A percentile compares a stretch with the other conserved stretches of the same genome.
phyloP scores from a whole-genome alignment of 2,113 vertebrate species.

The Sphyrna mokarran region DNA sequence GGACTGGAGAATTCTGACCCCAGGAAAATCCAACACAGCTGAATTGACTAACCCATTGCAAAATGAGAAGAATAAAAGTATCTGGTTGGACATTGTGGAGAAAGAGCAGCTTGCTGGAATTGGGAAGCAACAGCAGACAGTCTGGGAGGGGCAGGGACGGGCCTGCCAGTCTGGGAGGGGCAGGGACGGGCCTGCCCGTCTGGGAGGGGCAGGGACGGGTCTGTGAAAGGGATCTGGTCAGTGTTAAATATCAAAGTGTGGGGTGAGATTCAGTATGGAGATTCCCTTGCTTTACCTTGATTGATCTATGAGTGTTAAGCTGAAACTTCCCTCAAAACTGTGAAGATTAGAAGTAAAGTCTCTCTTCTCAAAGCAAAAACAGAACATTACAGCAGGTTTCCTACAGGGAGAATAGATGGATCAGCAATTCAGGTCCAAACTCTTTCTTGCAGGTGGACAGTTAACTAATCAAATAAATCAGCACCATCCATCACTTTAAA shows the following conservation, averaged over 20 bases:
- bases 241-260: not conserved
- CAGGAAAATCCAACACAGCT: not conserved
- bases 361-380: not conserved
- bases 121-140: too few relatives aligned
- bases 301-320: not conserved
- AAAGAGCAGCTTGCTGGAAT: too few relatives aligned
- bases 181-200: too few relatives aligned
- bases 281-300: not conserved
- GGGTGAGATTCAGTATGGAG: not conserved
- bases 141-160: too few relatives aligned
- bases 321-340: not conserved
- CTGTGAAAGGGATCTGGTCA: not conserved
- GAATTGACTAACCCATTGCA: not conserved
- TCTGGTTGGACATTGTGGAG: not conserved
- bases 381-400: not conserved
- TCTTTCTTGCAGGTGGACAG: not conserved
- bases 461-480: not conserved
- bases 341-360: not conserved
- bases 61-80: not conserved
- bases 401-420: not conserved
- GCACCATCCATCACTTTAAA: not conserved
- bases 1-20: too few relatives aligned
- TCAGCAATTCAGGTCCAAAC: too few relatives aligned
- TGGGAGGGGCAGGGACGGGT: not conserved
- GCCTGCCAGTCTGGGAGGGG: too few relatives aligned